These are phyloP conservation scores for Tyrophagus putrescentiae DNA, from an alignment of 1,140 invertebrate species.

Conservation along the genomic window DNA sequence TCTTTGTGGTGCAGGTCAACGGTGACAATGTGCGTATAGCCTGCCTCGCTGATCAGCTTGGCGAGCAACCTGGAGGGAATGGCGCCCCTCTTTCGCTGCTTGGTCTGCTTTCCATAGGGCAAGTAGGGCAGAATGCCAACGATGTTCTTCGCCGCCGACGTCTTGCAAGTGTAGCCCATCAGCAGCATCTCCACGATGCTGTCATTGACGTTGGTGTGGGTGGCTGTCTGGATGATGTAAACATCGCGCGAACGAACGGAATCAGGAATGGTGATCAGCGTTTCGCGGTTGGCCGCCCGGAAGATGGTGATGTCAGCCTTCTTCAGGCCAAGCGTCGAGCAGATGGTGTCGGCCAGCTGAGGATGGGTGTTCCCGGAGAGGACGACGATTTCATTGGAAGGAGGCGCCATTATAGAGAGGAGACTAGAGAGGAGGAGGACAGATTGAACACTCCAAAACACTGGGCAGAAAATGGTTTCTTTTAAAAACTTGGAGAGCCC, in stretches of 20 bases:
- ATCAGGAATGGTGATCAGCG: constrained; percentile 85
- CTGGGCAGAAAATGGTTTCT: too few species aligned
- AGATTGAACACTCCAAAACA: too few species aligned
- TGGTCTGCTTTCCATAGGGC: constrained; percentile 98
- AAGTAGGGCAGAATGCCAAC: constrained; percentile 96
- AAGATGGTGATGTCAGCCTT: constrained; percentile 77
- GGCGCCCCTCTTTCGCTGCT: constrained; percentile 93
- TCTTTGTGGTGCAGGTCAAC: constrained; percentile 99
- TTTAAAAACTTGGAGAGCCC: too few species aligned
- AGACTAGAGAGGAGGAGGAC: too few species aligned
- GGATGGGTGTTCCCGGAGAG: constrained; percentile 22
- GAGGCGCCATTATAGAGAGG: constrained; percentile 20
- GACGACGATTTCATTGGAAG: constrained; percentile 9
- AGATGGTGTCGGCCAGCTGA: constrained; percentile 49
- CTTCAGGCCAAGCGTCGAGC: constrained; percentile 70
- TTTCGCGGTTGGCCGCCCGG: constrained; percentile 89
- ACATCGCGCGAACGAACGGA: constrained; percentile 88
- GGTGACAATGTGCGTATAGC: constrained; percentile 82
- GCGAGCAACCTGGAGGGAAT: constrained; percentile 91
- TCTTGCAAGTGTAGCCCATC: constrained; percentile 97
- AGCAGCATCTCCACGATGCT: constrained; percentile 98
- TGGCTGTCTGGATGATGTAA: constrained; percentile 86
- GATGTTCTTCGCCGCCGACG: constrained; percentile 87
- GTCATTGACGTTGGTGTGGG: constrained; percentile 78
- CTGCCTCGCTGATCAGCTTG: constrained; percentile 88